phyloP scores from a whole-genome alignment of 2,888 invertebrate species.

The Agriotes lineatus region DNA sequence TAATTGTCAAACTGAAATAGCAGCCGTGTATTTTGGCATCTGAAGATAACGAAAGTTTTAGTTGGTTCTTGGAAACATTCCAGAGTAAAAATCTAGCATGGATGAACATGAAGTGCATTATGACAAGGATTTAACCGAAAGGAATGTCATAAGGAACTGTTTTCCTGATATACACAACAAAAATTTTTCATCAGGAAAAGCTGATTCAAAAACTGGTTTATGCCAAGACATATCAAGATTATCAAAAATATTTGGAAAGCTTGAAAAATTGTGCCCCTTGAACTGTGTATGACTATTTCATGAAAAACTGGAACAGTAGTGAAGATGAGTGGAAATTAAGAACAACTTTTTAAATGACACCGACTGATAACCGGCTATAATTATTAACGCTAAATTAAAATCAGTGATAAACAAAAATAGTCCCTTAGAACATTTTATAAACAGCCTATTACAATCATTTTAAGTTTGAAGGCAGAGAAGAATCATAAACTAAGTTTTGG shows the following conservation, averaged over 20 bases:
- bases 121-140: constrained; percentile 12
- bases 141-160: not conserved
- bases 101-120: not conserved
- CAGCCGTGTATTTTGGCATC: not conserved
- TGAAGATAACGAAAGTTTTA: not conserved
- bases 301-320: not conserved
- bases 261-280: not conserved
- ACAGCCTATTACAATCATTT: not conserved
- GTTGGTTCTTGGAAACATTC: constrained; percentile 11
- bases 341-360: not conserved
- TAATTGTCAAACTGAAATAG: constrained; percentile 16
- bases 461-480: not conserved
- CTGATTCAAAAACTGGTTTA: not conserved
- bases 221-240: not conserved
- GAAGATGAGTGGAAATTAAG: not conserved
- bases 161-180: not conserved
- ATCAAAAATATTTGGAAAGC: not conserved
- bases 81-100: not conserved
- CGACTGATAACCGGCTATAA: not conserved
- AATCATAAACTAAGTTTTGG: not conserved
- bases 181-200: not conserved
- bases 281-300: not conserved
- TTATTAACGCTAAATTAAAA: not conserved
- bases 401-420: not conserved
- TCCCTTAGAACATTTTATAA: not conserved